Base-by-base conservation (phyloP, 2,113 vertebrate species). In the Micromys minutus region DNA sequence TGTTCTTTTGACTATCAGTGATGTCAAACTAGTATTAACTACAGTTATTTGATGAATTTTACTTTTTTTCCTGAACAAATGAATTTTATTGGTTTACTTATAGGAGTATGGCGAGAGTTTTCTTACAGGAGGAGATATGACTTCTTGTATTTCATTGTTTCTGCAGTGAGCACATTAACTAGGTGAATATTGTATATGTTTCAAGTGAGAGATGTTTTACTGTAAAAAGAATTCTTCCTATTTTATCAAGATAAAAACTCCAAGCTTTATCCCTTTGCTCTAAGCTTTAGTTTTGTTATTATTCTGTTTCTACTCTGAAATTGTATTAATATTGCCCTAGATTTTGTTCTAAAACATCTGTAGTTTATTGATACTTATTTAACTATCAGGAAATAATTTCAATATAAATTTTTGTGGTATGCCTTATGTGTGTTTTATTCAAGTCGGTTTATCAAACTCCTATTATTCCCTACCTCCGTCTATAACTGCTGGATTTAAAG, bases 371-470 rank as follows among this genome's bases (percentile, higher is more conserved):
- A 61, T 83, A 29, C 1, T 42, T 83, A 83, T 13, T 59, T 83
- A 39, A 81, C 36, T 59, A 29, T 39, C 24, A 42, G 24, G n/a
- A 61, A 83, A 61, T 83, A 77, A 92, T 85, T 94, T 92, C 61
- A 84, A 61, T 83, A 31, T 50, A 90, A 39, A 74, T 65, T 76
- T 36, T 81, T 9, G 0, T 90, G 16, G 52, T 55, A 45, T 77
- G 61, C 15, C n/a, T 95, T 90, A 89, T 84, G 75, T 57, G n/a
- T 39, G 12, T 50, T 74, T 79, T 91, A 91, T 63, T 69, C 34
- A 42, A 67, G 17, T 55, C 57, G 29, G 55, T 71, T 79, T 84
- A 26, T 3, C 6, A 16, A 61, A 76, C 22, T 71, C 12, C 17
- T 69, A 74, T 67, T 77, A 45, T 36, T 91, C 57, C 88, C 59